Evolutionary conservation across 1,140 invertebrate species (phyloP).

Genomic region (Ceratoteleas bidentatus): DNA sequence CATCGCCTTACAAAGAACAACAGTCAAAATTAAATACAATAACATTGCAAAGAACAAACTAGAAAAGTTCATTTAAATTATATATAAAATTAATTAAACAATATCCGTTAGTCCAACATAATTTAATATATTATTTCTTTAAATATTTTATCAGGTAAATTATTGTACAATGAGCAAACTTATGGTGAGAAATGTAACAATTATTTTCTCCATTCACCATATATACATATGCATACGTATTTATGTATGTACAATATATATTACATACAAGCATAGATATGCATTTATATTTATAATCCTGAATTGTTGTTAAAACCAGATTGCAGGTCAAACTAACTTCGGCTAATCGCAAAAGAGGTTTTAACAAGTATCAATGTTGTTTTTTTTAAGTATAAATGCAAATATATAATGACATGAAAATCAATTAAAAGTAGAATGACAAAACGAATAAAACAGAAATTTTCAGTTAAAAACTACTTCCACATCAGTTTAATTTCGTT

Average conservation of each 20-base stretch:
- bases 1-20: neutral
- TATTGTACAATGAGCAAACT: conserved; percentile 21
- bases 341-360: too few relatives aligned
- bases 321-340: neutral
- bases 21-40: too few relatives aligned
- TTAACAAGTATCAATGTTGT: too few relatives aligned
- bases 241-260: conserved; percentile 1
- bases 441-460: too few relatives aligned
- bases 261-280: neutral
- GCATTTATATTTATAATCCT: neutral
- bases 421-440: too few relatives aligned
- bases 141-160: conserved; percentile 6
- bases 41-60: neutral
- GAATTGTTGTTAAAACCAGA: neutral
- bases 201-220: neutral
- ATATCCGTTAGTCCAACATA: neutral
- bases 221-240: conserved; percentile 4
- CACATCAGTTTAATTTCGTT: too few relatives aligned
- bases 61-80: neutral
- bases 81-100: neutral
- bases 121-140: conserved; percentile 3
- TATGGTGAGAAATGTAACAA: neutral
- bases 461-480: too few relatives aligned
- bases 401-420: too few relatives aligned
- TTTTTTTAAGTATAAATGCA: too few relatives aligned